These are phyloP conservation scores for Parelbella ahira DNA, from an alignment of 2,888 invertebrate genomes.

Conservation along the genomic window DNA sequence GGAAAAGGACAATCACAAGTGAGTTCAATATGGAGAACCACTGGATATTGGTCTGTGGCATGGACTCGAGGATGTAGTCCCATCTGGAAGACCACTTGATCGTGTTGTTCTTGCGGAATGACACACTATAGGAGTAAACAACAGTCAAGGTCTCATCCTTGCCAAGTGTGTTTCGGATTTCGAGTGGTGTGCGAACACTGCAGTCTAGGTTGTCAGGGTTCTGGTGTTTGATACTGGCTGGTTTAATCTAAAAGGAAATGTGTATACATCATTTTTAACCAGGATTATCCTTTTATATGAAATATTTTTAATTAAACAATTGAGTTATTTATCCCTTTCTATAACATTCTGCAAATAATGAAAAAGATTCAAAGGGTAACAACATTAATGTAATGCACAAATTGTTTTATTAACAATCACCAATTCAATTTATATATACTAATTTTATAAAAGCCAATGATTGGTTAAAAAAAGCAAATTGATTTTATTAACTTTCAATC, in stretches of 20 bases:
- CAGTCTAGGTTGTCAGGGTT: constrained; percentile 72
- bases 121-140: constrained; percentile 93
- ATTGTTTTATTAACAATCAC: no score
- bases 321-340: no score
- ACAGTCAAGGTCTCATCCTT: constrained; percentile 81
- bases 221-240: constrained; percentile 79
- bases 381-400: no score
- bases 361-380: no score
- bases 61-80: constrained; percentile 99
- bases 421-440: no score
- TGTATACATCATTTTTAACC: background rate
- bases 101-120: constrained; percentile 87
- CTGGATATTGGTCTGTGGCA: constrained; percentile 99
- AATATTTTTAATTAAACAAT: no score
- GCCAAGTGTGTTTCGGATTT: constrained; percentile 82
- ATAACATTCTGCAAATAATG: no score
- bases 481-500: no score
- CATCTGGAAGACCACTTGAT: constrained; percentile 99
- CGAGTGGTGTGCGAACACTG: constrained; percentile 81
- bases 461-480: no score
- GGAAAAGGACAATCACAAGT: constrained; percentile 96
- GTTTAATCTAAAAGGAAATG: constrained; percentile 65
- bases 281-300: no score
- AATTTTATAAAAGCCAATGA: no score
- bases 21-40: constrained; percentile 99